Percentiles rank a stretch among this genome's conserved stretches.
These are phyloP conservation scores for Pseudococcus longispinus DNA, from an alignment of 2,888 invertebrate species.

Conservation along the genomic window DNA sequence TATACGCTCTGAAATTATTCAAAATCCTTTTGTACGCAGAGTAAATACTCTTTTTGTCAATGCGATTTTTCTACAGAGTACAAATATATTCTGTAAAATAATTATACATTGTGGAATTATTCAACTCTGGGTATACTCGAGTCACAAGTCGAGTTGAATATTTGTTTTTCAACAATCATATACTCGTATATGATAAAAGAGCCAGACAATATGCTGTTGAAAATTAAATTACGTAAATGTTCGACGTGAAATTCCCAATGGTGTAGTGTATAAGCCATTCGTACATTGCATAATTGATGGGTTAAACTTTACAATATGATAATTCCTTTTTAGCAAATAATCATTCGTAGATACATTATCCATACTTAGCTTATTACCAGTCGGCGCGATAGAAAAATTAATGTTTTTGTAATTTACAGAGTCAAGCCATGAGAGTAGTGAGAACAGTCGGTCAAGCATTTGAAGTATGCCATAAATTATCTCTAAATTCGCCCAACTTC, in stretches of 20 bases:
- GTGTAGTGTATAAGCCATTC: background rate
- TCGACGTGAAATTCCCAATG: background rate
- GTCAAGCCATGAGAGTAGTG: constrained; percentile 97
- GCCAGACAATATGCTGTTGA: background rate
- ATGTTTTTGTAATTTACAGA: constrained; percentile 68
- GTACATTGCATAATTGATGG: background rate
- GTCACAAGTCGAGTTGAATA: background rate
- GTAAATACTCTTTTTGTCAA: no score
- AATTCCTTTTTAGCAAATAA: background rate
- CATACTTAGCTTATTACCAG: background rate
- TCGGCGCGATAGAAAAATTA: background rate
- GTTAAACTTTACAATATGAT: background rate
- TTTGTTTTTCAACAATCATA: background rate
- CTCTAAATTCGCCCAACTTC: constrained; percentile 66
- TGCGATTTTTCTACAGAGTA: no score
- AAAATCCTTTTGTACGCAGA: no score
- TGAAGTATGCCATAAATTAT: constrained; percentile 98
- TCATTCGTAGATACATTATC: background rate
- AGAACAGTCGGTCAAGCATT: constrained; percentile 99
- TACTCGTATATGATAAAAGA: background rate
- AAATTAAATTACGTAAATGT: background rate
- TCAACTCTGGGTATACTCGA: background rate
- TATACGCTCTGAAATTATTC: no score
- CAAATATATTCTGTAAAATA: background rate
- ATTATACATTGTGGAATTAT: background rate